A percentile compares a stretch with the other conserved stretches of the same genome.
phyloP scores from a whole-genome alignment of 1,140 invertebrate species.

The Oedothorax gibbosus region DNA sequence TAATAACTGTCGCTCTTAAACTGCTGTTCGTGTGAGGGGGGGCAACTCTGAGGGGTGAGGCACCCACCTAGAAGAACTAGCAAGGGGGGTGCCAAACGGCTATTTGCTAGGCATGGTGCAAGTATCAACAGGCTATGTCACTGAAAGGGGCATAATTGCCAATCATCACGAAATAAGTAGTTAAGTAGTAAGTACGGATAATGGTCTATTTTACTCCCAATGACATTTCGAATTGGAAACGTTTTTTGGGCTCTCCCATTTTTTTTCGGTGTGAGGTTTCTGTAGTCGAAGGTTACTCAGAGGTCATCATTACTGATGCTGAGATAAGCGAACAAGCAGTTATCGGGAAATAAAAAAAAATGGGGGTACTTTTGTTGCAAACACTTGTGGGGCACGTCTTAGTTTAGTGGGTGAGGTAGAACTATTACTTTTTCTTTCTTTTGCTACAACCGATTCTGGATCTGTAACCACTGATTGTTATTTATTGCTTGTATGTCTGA shows the following conservation, averaged over 20 bases:
- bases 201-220: slow-evolving; percentile 59
- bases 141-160: slow-evolving; percentile 56
- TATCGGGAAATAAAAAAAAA: slow-evolving; percentile 50
- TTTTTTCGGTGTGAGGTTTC: slow-evolving; percentile 19
- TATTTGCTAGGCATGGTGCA: slow-evolving; percentile 52
- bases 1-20: slow-evolving; percentile 57
- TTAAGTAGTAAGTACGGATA: slow-evolving; percentile 58
- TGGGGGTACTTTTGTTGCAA: slow-evolving; percentile 5
- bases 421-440: slow-evolving; percentile 11
- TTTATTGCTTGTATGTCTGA: neutral
- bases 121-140: slow-evolving; percentile 46
- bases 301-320: slow-evolving; percentile 43
- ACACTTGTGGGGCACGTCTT: slow-evolving; percentile 9
- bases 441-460: neutral
- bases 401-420: slow-evolving; percentile 14
- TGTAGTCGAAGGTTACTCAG: slow-evolving; percentile 32
- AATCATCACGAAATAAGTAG: slow-evolving; percentile 59
- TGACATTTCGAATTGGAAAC: slow-evolving; percentile 54
- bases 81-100: slow-evolving; percentile 17
- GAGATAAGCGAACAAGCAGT: slow-evolving; percentile 44
- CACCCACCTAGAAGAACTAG: slow-evolving; percentile 23
- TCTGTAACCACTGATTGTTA: neutral
- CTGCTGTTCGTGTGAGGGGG: slow-evolving; percentile 50
- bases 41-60: slow-evolving; percentile 34
- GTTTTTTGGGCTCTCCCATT: slow-evolving; percentile 45